Conservation (phyloP, 2,888 invertebrate genomes). For the Blastobasis lacticolella region DNA sequence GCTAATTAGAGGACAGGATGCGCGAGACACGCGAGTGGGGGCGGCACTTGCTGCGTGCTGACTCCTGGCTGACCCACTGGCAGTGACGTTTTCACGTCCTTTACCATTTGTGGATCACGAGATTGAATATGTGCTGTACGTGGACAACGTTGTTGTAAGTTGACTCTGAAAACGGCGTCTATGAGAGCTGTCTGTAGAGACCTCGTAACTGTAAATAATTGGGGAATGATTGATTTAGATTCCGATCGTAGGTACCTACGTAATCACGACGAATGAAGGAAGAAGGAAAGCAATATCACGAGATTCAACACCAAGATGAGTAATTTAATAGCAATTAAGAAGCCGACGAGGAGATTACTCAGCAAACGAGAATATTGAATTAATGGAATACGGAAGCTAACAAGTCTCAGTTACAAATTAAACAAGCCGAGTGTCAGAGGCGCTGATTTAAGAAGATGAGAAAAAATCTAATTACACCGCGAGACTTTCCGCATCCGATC, state of each 20-base stretch:
- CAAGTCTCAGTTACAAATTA: slow-evolving; percentile 73
- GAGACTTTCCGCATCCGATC: slow-evolving; percentile 58
- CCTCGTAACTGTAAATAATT: no score
- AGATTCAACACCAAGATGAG: slow-evolving; percentile 2
- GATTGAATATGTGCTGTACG: slow-evolving; percentile 5
- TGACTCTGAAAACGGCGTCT: no score
- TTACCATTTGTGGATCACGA: slow-evolving; percentile 29
- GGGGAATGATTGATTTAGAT: no score
- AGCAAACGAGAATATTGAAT: slow-evolving; percentile 51
- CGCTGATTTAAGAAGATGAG: slow-evolving; percentile 67
- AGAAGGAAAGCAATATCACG: slow-evolving; percentile 23
- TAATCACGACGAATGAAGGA: no score
- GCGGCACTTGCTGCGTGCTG: slow-evolving; percentile 17
- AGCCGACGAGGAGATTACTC: slow-evolving; percentile 35
- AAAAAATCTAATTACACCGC: slow-evolving; percentile 66
- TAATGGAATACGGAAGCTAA: slow-evolving; percentile 61
- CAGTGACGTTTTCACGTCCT: slow-evolving; percentile 17
- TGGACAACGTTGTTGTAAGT: no score
- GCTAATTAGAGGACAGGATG: slow-evolving; percentile 21
- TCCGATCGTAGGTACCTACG: no score
- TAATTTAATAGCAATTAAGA: slow-evolving; percentile 57
- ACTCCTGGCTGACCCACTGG: slow-evolving; percentile 13
- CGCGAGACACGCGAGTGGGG: slow-evolving; percentile 25
- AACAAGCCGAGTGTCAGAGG: slow-evolving; percentile 61
- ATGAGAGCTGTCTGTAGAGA: no score